Evolutionary conservation across 2,888 invertebrate species (phyloP), one percentile per base, ranked within the genome.

Genomic region (Entomobrya proxima): DNA sequence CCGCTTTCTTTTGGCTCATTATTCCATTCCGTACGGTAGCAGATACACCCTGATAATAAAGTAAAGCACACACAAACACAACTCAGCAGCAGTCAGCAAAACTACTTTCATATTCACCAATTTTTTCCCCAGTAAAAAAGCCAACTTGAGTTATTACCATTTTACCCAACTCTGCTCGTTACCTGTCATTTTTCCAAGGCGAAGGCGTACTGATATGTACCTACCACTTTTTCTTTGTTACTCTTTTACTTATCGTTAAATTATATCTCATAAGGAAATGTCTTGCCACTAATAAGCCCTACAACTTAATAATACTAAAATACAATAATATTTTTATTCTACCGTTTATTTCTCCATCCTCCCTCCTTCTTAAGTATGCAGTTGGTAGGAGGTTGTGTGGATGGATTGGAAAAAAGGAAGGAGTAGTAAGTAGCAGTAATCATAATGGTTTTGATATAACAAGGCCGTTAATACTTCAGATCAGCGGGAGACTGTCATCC

Each of bases 401-500:
- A 30, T 55, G 11, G 27, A 27, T 21, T n/a, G 13, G 24, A 13
- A 55, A 21, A n/a, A n/a, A n/a, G n/a, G n/a, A n/a, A 18, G n/a
- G 9, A 15, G 27, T 9, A 64, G 55, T 78, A 80, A 80, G 72
- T 55, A 69, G 80, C 55, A 69, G 74, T 61, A 82, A 82, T 82
- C 82, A 75, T 82, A 82, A 82, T 75, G 64, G 82, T 75, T 82
- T 82, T 64, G 82, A 75, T 82, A 75, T 82, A 82, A 82, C 82
- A 82, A 82, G 82, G 27, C 75, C 64, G 82, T 82, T 82, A 82
- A 82, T 82, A 82, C 82, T 75, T 82, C 82, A 82, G 64, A 75
- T 67, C 82, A 82, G 82, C 82, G 75, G 82, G 82, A 64, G 82
- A 82, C 82, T 82, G 82, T 82, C 75, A 82, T 82, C 64, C 75